These are phyloP conservation scores for Apotomis capreana DNA, from an alignment of 2,888 invertebrate genomes.

Conservation along the genomic window DNA sequence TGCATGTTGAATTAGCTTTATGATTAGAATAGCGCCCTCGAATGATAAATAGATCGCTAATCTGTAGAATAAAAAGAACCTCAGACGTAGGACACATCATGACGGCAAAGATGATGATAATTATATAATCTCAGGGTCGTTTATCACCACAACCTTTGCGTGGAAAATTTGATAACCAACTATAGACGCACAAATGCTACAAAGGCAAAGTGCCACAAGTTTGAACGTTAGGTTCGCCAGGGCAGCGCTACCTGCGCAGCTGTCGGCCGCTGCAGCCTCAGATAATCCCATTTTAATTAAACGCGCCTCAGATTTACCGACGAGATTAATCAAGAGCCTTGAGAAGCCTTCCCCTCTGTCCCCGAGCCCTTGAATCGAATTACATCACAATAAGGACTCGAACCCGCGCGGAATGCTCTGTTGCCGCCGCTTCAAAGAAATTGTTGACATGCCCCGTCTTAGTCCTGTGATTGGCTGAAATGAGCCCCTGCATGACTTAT, in stretches of 20 bases:
- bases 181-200: too few species aligned
- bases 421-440: slow-evolving; percentile 43
- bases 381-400: slow-evolving; percentile 44
- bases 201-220: neutral
- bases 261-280: slow-evolving; percentile 56
- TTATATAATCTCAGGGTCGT: too few species aligned
- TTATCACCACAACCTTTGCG: too few species aligned
- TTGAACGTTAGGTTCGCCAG: neutral
- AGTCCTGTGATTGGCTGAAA: slow-evolving; percentile 36
- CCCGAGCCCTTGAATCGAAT: slow-evolving; percentile 44
- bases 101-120: too few species aligned
- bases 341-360: slow-evolving; percentile 33
- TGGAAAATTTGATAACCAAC: too few species aligned
- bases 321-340: slow-evolving; percentile 68
- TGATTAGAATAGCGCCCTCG: too few species aligned
- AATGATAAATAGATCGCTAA: too few species aligned
- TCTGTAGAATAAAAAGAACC: too few species aligned
- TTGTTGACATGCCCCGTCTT: slow-evolving; percentile 30
- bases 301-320: slow-evolving; percentile 62
- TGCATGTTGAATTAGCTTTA: too few species aligned
- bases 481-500: too few species aligned
- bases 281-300: slow-evolving; percentile 77
- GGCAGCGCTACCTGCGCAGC: slow-evolving; percentile 16
- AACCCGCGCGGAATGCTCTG: slow-evolving; percentile 39
- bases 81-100: too few species aligned